These are phyloP conservation scores for Drosophila tanythrix DNA, from an alignment of 2,888 invertebrate species.

Conservation along the genomic window DNA sequence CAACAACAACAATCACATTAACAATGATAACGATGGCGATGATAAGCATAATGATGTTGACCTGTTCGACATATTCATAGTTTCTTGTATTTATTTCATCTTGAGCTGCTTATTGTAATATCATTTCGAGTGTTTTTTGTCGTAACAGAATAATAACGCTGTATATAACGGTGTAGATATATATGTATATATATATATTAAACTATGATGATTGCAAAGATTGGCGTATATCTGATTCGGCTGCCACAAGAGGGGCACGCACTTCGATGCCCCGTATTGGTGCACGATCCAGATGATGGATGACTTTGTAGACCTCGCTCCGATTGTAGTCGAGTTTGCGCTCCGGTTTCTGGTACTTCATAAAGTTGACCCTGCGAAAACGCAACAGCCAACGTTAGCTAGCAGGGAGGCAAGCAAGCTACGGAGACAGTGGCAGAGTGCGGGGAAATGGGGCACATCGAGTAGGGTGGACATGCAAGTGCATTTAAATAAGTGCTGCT, in stretches of 20 bases:
- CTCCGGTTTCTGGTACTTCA: constrained; percentile 94
- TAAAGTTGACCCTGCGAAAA: constrained; percentile 92
- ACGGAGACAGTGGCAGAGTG: not conserved
- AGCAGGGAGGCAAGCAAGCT: not conserved
- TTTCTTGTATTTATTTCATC: constrained; percentile 25
- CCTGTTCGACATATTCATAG: constrained; percentile 41
- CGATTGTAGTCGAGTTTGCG: constrained; percentile 90
- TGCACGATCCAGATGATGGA: constrained; percentile 90
- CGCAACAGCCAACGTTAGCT: constrained; percentile 4
- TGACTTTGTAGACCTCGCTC: constrained; percentile 91
- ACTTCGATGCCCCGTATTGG: constrained; percentile 89
- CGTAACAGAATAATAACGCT: not conserved
- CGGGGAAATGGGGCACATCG: not conserved
- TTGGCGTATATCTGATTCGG: constrained; percentile 87
- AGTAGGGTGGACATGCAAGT: constrained; percentile 42
- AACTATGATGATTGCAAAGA: constrained; percentile 77
- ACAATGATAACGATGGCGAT: not conserved
- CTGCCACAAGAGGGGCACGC: constrained; percentile 87
- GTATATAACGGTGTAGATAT: not conserved
- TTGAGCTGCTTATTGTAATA: constrained; percentile 38
- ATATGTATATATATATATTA: not conserved
- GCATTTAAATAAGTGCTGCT: constrained; percentile 52
- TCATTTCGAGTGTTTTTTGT: constrained; percentile 12
- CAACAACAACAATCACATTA: not conserved
- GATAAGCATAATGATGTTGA: constrained; percentile 40